Base-by-base conservation (phyloP, 2,888 invertebrate genomes). In the Serrognathus titanus region DNA sequence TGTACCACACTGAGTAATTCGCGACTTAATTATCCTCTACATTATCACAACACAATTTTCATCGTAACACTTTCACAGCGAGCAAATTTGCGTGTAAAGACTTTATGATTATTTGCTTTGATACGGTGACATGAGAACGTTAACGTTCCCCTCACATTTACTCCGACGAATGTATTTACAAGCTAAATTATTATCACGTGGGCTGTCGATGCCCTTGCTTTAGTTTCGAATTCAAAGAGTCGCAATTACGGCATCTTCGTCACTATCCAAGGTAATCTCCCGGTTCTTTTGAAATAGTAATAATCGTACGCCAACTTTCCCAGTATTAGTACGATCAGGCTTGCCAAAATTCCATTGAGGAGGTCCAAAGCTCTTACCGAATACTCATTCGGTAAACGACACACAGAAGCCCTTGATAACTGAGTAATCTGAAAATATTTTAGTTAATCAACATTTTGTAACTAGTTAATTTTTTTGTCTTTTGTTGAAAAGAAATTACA, bases 181-280 rank as follows among this genome's bases (percentile, higher is more conserved):
- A 31, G 24, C 24, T 31, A 31, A 31, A 31, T 31, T 31, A 31
- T 31, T 31, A 31, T 31, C 24, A 31, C 24, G 24, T 31, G 24
- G 24, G 24, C 24, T 31, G 6, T 31, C 24, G 24, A 31, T 31
- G 24, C 24, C 24, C 24, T 16, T 31, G 24, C 5, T 31, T 31
- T 31, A 31, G 24, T 6, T 31, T 31, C 24, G 24, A 31, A 31
- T 38, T 48, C 16, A 31, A 31, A 31, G 24, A 31, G 24, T 7
- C 24, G 24, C 24, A 49, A 51, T 77, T 75, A 86, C 31, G 91
- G 92, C 76, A 92, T 81, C 75, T 90, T 87, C 48, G 88, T 85
- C 2, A 90, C 90, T 61, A 93, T 84, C 92, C 92, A 92, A 0
- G 93, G 93, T 58, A 93, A 78, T 68, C 86, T 83, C 0, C 92